Percentiles rank a stretch among this genome's conserved stretches.
These are phyloP conservation scores for Sclerodermus sp. DNA, from an alignment of 2,888 invertebrate genomes.

Conservation along the genomic window DNA sequence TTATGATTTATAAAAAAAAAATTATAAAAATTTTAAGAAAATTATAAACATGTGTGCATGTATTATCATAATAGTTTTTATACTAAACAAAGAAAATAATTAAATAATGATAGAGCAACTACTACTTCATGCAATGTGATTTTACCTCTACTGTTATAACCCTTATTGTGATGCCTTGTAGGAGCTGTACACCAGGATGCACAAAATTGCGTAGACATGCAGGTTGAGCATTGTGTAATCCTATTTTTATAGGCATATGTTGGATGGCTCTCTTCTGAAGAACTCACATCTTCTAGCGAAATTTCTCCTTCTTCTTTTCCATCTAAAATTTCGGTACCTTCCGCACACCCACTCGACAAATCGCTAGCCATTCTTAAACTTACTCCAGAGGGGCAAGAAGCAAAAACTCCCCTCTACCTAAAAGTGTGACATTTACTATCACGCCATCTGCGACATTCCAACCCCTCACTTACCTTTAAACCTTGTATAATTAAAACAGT, in stretches of 20 bases:
- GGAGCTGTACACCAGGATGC: conserved; percentile 37
- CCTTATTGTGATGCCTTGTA: conserved; percentile 15
- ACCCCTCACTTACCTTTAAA: too few relatives aligned
- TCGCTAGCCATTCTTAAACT: conserved; percentile 51
- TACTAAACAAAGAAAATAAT: neutral
- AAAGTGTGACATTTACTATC: too few relatives aligned
- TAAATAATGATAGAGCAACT: neutral
- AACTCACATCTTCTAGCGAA: conserved; percentile 54
- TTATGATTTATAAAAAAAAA: neutral
- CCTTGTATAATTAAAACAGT: too few relatives aligned
- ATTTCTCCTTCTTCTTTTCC: conserved; percentile 55
- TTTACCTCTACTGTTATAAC: conserved; percentile 27
- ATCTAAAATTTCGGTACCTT: conserved; percentile 45
- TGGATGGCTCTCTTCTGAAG: conserved; percentile 50
- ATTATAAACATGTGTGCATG: conserved; percentile 2
- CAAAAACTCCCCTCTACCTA: too few relatives aligned
- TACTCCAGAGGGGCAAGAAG: too few relatives aligned
- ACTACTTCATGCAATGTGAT: neutral
- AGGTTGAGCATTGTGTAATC: conserved; percentile 30
- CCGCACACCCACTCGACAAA: conserved; percentile 47
- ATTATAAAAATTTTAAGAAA: neutral
- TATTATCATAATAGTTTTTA: neutral
- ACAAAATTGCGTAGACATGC: conserved; percentile 34
- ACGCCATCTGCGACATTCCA: too few relatives aligned
- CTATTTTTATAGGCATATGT: conserved; percentile 30